Evolutionary conservation across 2,888 invertebrate genomes (phyloP).

Genomic region (Microctonus brassicae): DNA sequence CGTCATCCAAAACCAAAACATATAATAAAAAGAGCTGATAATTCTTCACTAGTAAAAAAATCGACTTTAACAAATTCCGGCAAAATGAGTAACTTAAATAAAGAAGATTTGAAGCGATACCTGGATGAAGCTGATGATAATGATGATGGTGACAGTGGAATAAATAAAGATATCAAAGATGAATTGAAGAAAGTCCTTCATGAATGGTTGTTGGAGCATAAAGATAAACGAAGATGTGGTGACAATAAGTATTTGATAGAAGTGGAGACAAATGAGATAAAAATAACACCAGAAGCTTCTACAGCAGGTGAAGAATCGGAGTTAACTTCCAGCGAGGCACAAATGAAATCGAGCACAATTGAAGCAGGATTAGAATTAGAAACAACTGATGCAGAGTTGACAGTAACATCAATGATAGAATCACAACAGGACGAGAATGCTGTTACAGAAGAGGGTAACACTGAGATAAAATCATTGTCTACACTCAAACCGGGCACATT

Average conservation of each 20-base stretch:
- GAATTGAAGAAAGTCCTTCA: slow-evolving; percentile 50
- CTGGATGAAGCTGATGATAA: slow-evolving; percentile 35
- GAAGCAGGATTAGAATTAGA: background rate
- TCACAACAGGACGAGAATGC: slow-evolving; percentile 14
- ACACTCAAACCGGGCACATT: slow-evolving; percentile 56
- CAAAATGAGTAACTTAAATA: slow-evolving; percentile 53
- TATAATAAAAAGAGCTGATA: slow-evolving; percentile 34
- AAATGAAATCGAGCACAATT: background rate
- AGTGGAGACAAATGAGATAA: background rate
- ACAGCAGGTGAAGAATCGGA: background rate
- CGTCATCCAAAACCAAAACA: slow-evolving; percentile 46
- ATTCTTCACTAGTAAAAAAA: too few relatives aligned
- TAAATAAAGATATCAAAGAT: slow-evolving; percentile 37
- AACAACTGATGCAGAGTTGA: background rate
- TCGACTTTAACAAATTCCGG: slow-evolving; percentile 18
- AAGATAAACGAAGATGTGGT: slow-evolving; percentile 39
- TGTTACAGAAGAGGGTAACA: background rate
- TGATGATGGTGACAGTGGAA: background rate
- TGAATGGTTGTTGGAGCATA: slow-evolving; percentile 46
- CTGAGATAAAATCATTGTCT: slow-evolving; percentile 35
- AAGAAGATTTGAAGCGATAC: slow-evolving; percentile 51
- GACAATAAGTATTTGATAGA: slow-evolving; percentile 14
- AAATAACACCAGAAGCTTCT: background rate
- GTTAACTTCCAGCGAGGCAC: background rate
- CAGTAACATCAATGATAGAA: slow-evolving; percentile 20